These are phyloP conservation scores for Halichoeres trimaculatus DNA, from an alignment of 2,113 vertebrate genomes.

Conservation along the genomic window DNA sequence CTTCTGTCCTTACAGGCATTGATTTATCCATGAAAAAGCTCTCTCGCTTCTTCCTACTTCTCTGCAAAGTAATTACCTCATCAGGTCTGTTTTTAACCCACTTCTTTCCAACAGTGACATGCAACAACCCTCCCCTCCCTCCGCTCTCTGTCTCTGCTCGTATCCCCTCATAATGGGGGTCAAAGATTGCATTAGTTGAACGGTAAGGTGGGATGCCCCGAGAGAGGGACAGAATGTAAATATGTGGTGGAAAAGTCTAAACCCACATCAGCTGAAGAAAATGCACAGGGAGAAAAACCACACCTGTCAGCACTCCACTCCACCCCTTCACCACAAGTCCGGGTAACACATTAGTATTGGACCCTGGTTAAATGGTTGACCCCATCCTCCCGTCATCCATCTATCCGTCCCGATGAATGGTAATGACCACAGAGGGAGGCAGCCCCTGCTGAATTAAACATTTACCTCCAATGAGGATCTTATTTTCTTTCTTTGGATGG, in stretches of 20 bases:
- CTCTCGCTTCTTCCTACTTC: slow-evolving; percentile 47
- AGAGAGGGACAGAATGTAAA: slow-evolving; percentile 7
- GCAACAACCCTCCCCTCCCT: slow-evolving; percentile 1
- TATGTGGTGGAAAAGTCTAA: background rate
- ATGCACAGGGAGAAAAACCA: slow-evolving; percentile 46
- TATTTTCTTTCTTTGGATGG: slow-evolving; percentile 54
- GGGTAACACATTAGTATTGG: slow-evolving; percentile 75
- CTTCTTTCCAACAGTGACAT: slow-evolving; percentile 16
- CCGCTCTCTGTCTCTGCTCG: background rate
- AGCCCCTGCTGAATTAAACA: slow-evolving; percentile 77
- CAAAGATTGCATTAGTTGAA: slow-evolving; percentile 24
- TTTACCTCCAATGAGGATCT: slow-evolving; percentile 65
- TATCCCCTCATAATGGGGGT: slow-evolving; percentile 30
- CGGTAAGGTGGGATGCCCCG: background rate
- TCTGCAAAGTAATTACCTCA: slow-evolving; percentile 69
- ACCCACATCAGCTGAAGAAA: slow-evolving; percentile 58
- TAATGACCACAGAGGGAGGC: slow-evolving; percentile 69
- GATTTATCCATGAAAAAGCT: slow-evolving; percentile 74
- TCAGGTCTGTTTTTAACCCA: slow-evolving; percentile 56
- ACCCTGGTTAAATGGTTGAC: slow-evolving; percentile 60
- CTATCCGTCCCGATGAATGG: slow-evolving; percentile 65
- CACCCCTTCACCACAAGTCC: slow-evolving; percentile 40
- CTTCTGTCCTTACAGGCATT: slow-evolving; percentile 59
- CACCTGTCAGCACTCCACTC: slow-evolving; percentile 37
- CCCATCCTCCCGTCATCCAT: slow-evolving; percentile 58